phyloP scores from a whole-genome alignment of 2,797 vertebrate species.

The Emys orbicularis region DNA sequence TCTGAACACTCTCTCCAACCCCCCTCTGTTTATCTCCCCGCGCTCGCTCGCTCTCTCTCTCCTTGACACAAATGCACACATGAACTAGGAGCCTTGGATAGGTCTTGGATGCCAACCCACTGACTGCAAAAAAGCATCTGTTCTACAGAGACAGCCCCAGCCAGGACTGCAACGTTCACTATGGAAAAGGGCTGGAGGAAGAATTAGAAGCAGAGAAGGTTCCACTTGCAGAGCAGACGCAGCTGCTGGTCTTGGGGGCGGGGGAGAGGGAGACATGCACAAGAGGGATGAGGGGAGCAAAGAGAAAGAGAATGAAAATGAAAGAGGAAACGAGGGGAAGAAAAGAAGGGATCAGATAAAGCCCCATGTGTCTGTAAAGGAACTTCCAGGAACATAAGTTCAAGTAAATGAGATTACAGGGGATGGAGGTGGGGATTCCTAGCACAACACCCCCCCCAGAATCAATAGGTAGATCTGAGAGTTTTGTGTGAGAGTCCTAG shows the following conservation, averaged over 20 bases:
- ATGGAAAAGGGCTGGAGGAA: slow-evolving; percentile 35
- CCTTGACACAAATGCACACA: slow-evolving; percentile 14
- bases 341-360: not conserved
- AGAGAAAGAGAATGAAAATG: not conserved
- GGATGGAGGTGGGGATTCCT: not conserved
- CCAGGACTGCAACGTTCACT: not conserved
- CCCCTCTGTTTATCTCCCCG: slow-evolving; percentile 51
- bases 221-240: not conserved
- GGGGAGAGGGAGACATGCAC: not conserved
- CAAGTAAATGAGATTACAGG: not conserved
- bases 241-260: not conserved
- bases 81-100: not conserved
- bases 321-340: not conserved
- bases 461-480: not conserved
- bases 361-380: not conserved
- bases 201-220: slow-evolving; percentile 15
- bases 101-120: slow-evolving; percentile 59
- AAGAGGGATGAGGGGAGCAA: not conserved
- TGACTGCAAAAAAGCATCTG: not conserved
- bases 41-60: not conserved
- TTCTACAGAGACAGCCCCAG: accelerated
- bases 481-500: not conserved
- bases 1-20: slow-evolving; percentile 25
- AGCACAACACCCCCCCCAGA: not conserved
- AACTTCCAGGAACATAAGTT: not conserved